phyloP scores from a whole-genome alignment of 2,888 invertebrate species.

The Agrotis ipsilon region DNA sequence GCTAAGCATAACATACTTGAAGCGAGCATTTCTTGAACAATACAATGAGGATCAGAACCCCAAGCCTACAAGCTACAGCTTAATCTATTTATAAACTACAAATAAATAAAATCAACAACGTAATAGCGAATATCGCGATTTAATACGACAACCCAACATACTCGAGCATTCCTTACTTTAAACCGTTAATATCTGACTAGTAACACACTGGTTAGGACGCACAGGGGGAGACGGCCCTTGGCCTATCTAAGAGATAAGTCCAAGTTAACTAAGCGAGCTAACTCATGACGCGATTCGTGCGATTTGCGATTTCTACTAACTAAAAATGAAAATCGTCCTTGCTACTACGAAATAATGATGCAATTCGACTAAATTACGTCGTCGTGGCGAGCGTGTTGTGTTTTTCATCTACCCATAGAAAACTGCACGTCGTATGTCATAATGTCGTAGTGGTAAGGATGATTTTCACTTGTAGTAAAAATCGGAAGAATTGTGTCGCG shows the following conservation, averaged over 20 bases:
- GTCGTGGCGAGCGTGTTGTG: no score
- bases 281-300: no score
- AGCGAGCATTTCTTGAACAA: conserved; percentile 24
- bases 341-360: no score
- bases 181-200: conserved; percentile 68
- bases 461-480: no score
- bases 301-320: no score
- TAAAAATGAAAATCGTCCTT: no score
- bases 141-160: conserved; percentile 66
- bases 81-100: conserved; percentile 58
- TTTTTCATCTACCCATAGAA: no score
- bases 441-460: no score
- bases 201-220: conserved; percentile 49
- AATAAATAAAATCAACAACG: conserved; percentile 66
- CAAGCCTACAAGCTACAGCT: conserved; percentile 49
- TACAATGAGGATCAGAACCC: conserved; percentile 37
- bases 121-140: conserved; percentile 56
- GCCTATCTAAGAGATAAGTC: background rate
- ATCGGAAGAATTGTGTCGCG: no score
- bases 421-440: no score
- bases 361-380: no score
- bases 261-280: background rate
- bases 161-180: conserved; percentile 62
- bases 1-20: background rate
- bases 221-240: conserved; percentile 5